These are phyloP conservation scores for Galaxea fascicularis DNA, from an alignment of 92 coral and sea anemone genomes.

Conservation along the genomic window DNA sequence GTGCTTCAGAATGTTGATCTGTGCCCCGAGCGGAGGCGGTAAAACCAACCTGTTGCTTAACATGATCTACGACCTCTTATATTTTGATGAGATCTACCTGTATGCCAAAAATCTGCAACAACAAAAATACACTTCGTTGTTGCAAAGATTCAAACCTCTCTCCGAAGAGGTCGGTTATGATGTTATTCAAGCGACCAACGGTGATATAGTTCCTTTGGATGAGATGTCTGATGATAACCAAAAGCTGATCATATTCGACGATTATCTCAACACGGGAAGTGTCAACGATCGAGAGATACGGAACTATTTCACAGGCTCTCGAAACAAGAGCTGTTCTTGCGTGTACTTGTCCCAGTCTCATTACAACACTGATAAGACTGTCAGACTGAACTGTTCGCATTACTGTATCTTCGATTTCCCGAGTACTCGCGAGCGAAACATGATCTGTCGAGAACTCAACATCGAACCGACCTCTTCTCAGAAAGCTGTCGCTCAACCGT, in stretches of 20 bases:
- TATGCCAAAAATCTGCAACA: constrained; percentile 1
- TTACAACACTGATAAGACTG: not conserved
- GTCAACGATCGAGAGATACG: not conserved
- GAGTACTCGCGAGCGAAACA: not conserved
- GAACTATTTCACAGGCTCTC: not conserved
- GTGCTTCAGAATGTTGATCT: not conserved
- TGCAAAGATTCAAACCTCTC: not conserved
- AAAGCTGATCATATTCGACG: no score
- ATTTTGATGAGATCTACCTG: not conserved
- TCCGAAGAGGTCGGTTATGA: not conserved
- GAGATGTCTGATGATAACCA: no score
- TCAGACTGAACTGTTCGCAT: not conserved
- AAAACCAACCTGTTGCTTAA: not conserved
- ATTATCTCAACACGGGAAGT: not conserved
- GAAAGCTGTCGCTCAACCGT: not conserved
- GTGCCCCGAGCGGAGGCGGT: not conserved
- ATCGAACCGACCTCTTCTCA: not conserved
- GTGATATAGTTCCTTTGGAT: not conserved
- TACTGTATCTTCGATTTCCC: not conserved
- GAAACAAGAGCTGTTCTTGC: not conserved
- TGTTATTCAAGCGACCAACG: not conserved
- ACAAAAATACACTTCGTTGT: not conserved
- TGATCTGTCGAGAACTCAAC: not conserved
- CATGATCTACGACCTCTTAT: not conserved
- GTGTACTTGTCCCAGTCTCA: not conserved